Evolutionary conservation across 35 echinoderm and acorn worm genomes (phyloP).

Genomic region (Ophioderma brevispina): DNA sequence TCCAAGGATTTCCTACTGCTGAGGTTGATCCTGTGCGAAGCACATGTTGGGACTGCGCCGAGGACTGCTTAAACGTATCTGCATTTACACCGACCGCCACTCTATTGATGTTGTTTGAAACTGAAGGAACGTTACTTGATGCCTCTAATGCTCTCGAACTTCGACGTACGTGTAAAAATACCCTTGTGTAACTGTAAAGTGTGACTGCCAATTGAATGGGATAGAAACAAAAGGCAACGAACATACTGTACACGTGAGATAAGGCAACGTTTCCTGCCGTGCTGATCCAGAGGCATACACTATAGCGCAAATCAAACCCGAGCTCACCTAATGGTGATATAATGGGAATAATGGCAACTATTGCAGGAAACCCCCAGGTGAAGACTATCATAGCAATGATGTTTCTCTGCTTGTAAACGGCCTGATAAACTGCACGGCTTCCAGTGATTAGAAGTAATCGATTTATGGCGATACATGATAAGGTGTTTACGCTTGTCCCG

Average conservation of each 20-base stretch:
- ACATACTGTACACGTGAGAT: neutral
- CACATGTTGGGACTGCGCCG: too few relatives aligned
- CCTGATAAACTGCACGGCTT: slow-evolving; percentile 6
- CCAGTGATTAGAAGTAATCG: slow-evolving; percentile 25
- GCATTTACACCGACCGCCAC: too few relatives aligned
- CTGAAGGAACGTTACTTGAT: neutral
- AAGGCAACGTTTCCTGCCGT: too few relatives aligned
- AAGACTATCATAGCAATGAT: neutral
- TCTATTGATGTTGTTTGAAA: neutral
- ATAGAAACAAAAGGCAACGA: neutral
- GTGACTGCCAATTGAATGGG: slow-evolving; percentile 1
- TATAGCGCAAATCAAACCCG: slow-evolving; percentile 40
- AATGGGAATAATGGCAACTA: slow-evolving; percentile 21
- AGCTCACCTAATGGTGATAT: neutral
- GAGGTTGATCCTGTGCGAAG: too few relatives aligned
- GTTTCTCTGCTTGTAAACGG: slow-evolving; percentile 20
- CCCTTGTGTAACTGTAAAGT: neutral
- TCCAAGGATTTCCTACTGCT: too few relatives aligned
- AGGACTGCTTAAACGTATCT: neutral
- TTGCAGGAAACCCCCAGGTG: slow-evolving; percentile 34
- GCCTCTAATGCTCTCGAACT: neutral
- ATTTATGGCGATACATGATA: slow-evolving; percentile 58
- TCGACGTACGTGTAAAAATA: neutral
- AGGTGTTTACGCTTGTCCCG: slow-evolving; percentile 56
- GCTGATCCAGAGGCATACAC: slow-evolving; percentile 19